These are phyloP conservation scores for Bellardia pandia DNA, from an alignment of 2,888 invertebrate species.

Conservation along the genomic window DNA sequence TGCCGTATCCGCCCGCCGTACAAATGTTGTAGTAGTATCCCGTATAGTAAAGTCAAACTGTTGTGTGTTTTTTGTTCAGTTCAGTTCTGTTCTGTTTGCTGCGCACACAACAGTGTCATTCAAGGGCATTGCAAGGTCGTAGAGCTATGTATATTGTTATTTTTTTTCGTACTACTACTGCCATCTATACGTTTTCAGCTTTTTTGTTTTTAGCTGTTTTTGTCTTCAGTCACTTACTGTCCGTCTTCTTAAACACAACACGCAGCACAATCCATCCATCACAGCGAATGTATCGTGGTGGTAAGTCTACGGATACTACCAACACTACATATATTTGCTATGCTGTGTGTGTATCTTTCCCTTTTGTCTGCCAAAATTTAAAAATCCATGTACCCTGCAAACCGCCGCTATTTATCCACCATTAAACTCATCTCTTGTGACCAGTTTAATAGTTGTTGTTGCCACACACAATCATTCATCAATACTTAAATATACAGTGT, in stretches of 20 bases:
- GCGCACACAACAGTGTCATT: conserved; percentile 83
- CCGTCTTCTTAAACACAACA: conserved; percentile 43
- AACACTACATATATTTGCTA: conserved; percentile 5
- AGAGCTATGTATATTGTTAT: conserved; percentile 63
- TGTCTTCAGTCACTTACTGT: conserved; percentile 47
- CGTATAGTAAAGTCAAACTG: conserved; percentile 63
- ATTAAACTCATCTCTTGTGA: neutral
- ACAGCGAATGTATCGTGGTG: neutral
- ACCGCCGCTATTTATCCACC: neutral
- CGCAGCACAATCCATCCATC: neutral
- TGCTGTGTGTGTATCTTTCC: neutral
- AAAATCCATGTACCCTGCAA: conserved; percentile 21
- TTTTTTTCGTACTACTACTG: conserved; percentile 5
- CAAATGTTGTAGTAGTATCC: conserved; percentile 62
- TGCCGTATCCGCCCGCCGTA: conserved; percentile 61
- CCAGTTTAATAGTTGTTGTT: neutral
- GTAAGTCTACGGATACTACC: conserved; percentile 2
- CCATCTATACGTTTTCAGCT: conserved; percentile 45
- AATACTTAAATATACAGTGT: neutral
- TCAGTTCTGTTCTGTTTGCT: conserved; percentile 75
- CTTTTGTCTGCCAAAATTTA: conserved; percentile 4
- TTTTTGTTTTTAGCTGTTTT: conserved; percentile 34
- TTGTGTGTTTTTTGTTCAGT: conserved; percentile 53
- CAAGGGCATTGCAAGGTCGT: conserved; percentile 84
- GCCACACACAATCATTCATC: conserved; percentile 27